Conservation (phyloP, 2,113 vertebrate genomes). For the Leptocoma aspasia region DNA sequence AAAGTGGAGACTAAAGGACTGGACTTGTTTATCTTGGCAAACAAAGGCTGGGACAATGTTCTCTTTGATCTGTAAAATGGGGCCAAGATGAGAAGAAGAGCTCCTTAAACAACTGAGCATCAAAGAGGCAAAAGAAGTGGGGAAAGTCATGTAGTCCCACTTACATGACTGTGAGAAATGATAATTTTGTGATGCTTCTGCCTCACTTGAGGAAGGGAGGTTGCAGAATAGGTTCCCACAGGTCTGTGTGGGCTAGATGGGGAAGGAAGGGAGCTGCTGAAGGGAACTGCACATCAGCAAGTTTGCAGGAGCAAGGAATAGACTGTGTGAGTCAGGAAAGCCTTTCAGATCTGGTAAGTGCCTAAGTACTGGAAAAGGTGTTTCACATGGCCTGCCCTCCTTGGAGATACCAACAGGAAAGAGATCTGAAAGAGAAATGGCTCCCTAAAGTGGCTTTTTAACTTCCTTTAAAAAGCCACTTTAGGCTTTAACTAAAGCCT, state of each 20-base stretch:
- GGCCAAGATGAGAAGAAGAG: background rate
- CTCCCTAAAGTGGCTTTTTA: background rate
- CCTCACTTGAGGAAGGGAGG: background rate
- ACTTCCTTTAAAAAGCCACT: no score
- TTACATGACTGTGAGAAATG: background rate
- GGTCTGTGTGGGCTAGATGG: fast-evolving
- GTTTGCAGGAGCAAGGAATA: background rate
- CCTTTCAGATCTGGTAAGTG: background rate
- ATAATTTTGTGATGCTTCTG: background rate
- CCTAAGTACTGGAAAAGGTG: background rate
- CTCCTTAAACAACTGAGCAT: background rate
- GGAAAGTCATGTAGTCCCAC: background rate
- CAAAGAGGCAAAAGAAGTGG: background rate
- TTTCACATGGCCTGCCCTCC: background rate
- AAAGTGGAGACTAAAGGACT: background rate
- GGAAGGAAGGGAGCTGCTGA: background rate
- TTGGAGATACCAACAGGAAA: background rate
- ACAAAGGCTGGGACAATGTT: background rate
- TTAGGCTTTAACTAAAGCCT: no score
- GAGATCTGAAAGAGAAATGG: background rate
- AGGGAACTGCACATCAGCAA: background rate
- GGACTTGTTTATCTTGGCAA: conserved; percentile 2
- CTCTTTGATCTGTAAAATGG: background rate
- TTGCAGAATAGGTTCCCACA: background rate
- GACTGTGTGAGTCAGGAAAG: background rate